Evolutionary conservation across 2,888 invertebrate genomes (phyloP).

Genomic region (Ferrisia virgata): DNA sequence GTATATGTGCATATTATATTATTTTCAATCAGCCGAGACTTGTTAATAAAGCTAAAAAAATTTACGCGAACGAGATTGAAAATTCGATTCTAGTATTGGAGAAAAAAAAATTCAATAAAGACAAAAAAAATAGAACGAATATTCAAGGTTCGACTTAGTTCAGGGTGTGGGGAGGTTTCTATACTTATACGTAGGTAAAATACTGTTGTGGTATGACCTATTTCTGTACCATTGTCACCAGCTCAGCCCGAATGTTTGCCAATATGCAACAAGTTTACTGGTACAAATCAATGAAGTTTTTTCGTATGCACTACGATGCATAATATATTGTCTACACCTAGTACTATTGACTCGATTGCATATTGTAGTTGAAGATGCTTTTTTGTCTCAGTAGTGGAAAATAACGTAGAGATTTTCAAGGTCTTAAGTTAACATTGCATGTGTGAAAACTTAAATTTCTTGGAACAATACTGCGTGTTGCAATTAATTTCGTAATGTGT

Average conservation of each 20-base stretch:
- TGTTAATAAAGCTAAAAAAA: background rate
- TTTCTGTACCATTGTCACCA: background rate
- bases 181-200: background rate
- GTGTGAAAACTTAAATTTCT: background rate
- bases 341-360: background rate
- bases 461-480: background rate
- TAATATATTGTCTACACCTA: background rate
- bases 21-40: background rate
- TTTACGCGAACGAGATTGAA: background rate
- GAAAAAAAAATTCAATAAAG: background rate
- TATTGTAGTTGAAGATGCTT: too few species aligned
- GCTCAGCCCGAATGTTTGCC: background rate
- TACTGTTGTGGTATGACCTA: background rate
- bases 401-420: background rate
- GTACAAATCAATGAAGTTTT: slow-evolving; percentile 3
- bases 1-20: background rate
- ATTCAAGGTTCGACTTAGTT: slow-evolving; percentile 10
- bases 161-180: background rate
- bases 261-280: slow-evolving; percentile 14
- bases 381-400: background rate
- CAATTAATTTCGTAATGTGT: background rate
- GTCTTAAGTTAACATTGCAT: background rate
- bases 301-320: too few species aligned
- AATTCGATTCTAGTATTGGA: background rate
- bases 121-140: background rate